phyloP scores from a whole-genome alignment of 2,113 vertebrate species.

The Vulpes vulpes region DNA sequence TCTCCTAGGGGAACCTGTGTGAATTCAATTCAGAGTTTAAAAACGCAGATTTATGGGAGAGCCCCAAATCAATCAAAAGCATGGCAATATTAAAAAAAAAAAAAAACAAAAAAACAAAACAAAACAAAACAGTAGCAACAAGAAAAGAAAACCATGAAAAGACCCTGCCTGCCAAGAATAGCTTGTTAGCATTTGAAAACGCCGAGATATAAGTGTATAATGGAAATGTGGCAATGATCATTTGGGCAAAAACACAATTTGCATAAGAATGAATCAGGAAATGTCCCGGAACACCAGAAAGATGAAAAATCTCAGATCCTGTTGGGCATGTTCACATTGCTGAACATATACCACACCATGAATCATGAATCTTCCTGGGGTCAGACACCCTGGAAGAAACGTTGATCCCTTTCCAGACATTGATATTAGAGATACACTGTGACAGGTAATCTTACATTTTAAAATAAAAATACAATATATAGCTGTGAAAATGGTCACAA shows the following conservation, averaged over 20 bases:
- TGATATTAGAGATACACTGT: neutral
- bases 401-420: neutral
- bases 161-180: conserved; percentile 27
- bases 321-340: neutral
- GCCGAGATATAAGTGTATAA: conserved; percentile 5
- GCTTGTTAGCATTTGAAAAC: conserved; percentile 58
- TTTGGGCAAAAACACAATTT: conserved; percentile 44
- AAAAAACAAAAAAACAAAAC: neutral
- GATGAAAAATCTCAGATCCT: neutral
- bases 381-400: neutral
- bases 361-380: neutral
- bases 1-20: neutral
- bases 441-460: neutral
- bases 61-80: conserved; percentile 43
- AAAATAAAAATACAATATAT: neutral
- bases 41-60: conserved; percentile 54
- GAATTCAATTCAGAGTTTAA: conserved; percentile 62
- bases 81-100: conserved; percentile 9
- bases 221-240: conserved; percentile 32
- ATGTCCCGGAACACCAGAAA: conserved; percentile 41
- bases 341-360: neutral
- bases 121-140: neutral
- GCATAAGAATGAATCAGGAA: conserved; percentile 56
- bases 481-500: neutral
- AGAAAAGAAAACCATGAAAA: neutral